Conservation (phyloP, 2,888 invertebrate species). For the Torymus texanus region DNA sequence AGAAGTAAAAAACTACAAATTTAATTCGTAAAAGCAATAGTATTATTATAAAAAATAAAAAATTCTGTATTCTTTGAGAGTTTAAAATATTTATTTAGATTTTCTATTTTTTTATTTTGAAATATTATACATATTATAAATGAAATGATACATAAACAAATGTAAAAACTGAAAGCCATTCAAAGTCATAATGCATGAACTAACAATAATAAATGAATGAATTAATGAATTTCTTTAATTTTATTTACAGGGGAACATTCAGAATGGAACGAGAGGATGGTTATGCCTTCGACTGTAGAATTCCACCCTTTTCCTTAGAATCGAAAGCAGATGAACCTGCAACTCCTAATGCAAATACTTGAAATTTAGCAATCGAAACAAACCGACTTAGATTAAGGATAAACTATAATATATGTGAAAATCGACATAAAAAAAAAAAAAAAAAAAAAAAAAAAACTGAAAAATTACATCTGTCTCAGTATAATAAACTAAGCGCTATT, state of each 20-base stretch:
- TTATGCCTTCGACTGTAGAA: conserved; percentile 96
- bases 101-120: no score
- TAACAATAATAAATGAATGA: not conserved
- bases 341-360: conserved; percentile 67
- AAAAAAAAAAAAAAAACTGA: conserved; percentile 18
- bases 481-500: conserved; percentile 48
- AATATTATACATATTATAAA: no score
- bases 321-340: conserved; percentile 87
- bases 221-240: conserved; percentile 2
- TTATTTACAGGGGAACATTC: conserved; percentile 89
- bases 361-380: conserved; percentile 45
- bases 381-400: conserved; percentile 25
- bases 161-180: no score
- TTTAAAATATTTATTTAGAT: no score
- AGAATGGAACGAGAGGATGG: conserved; percentile 98
- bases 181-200: no score
- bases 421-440: conserved; percentile 28
- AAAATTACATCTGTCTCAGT: conserved; percentile 38
- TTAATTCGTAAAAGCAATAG: no score
- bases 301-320: conserved; percentile 97
- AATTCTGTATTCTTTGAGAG: no score
- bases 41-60: no score
- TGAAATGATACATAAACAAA: no score
- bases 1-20: no score
- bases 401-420: conserved; percentile 38